Percentiles rank a stretch among this genome's conserved stretches.
Evolutionary conservation across 1,140 invertebrate species (phyloP).

Genomic region (Lepidurus couesii): DNA sequence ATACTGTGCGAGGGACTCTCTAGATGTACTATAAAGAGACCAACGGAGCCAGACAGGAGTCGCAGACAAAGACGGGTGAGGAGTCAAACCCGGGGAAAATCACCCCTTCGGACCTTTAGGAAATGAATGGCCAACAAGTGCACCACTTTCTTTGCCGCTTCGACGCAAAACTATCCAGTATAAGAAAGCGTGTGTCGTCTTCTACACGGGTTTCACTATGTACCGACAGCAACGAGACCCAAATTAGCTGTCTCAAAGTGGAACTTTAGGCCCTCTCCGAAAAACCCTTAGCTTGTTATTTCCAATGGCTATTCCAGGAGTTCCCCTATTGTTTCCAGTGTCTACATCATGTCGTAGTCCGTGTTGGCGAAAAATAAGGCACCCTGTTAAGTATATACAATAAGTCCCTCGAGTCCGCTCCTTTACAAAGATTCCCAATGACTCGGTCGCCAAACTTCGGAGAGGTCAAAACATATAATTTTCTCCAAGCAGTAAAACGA

Average conservation of each 20-base stretch:
- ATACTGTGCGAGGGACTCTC: not conserved
- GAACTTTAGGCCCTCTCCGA: not conserved
- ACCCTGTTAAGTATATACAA: too few species aligned
- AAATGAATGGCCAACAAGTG: slow-evolving; percentile 22
- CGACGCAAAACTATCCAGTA: not conserved
- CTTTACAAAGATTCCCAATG: not conserved
- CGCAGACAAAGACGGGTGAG: not conserved
- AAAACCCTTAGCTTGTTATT: not conserved
- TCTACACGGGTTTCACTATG: not conserved
- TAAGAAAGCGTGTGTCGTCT: not conserved
- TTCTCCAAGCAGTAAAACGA: not conserved
- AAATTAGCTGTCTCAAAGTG: not conserved
- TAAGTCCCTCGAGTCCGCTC: too few species aligned
- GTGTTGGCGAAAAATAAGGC: not conserved
- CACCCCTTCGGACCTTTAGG: not conserved
- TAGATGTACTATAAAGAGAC: not conserved
- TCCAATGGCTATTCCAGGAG: not conserved
- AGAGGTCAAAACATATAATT: not conserved
- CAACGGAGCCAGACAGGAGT: not conserved
- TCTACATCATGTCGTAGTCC: not conserved
- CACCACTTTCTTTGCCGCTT: slow-evolving; percentile 14
- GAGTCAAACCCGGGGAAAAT: not conserved
- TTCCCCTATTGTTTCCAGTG: not conserved
- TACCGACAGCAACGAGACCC: slow-evolving; percentile 2
- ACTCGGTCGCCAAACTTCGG: not conserved